A percentile compares a stretch with the other conserved stretches of the same genome.
These are phyloP conservation scores for Gymnarchus niloticus DNA, from an alignment of 2,113 vertebrate species.

Conservation along the genomic window DNA sequence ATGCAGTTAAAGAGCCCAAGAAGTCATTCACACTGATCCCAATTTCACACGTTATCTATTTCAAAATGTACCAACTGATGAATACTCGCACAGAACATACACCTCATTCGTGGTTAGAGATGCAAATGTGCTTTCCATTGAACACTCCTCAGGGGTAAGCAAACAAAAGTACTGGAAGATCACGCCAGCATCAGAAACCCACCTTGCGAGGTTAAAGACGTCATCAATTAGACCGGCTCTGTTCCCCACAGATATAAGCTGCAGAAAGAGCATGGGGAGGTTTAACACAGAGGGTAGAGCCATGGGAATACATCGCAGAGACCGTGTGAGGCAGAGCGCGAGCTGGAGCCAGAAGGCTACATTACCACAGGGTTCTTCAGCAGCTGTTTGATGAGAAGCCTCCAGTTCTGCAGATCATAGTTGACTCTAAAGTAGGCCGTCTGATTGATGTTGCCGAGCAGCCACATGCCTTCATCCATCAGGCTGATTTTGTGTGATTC, in stretches of 20 bases:
- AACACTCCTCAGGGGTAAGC: conserved; percentile 4
- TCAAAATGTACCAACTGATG: not conserved
- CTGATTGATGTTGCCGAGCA: conserved; percentile 95
- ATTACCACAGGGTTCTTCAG: conserved; percentile 78
- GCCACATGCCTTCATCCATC: conserved; percentile 77
- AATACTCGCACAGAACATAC: not conserved
- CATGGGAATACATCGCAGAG: conserved; percentile 29
- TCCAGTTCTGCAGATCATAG: conserved; percentile 96
- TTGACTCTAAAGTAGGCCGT: conserved; percentile 96
- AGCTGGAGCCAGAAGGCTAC: not conserved
- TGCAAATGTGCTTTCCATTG: not conserved
- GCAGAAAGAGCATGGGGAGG: conserved; percentile 39
- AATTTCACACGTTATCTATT: not conserved
- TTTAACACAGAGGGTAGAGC: conserved; percentile 43
- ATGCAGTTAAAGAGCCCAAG: not conserved
- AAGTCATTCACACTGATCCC: not conserved
- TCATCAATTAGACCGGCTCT: conserved; percentile 91
- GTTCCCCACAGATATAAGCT: conserved; percentile 94
- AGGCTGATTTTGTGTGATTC: conserved; percentile 75
- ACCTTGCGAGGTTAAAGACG: conserved; percentile 95
- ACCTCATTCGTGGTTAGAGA: not conserved
- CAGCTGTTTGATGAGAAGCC: conserved; percentile 83
- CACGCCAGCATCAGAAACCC: conserved; percentile 37
- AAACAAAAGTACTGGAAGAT: not conserved
- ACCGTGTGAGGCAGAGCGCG: not conserved